Conservation (phyloP, 1,140 invertebrate genomes). For the Danaus plexippus region DNA sequence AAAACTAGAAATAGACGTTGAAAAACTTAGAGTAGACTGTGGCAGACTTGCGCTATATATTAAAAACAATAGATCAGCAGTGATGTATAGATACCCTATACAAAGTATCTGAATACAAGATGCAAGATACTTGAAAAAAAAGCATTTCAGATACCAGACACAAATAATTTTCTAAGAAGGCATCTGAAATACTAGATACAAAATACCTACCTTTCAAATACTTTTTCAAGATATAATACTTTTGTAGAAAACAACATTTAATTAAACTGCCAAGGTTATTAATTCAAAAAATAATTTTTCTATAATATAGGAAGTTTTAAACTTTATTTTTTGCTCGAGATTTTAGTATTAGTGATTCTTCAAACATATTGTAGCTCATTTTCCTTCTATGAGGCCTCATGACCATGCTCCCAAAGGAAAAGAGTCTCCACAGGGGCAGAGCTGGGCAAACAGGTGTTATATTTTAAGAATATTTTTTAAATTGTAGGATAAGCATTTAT, state of each 20-base stretch:
- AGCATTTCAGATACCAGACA: constrained; percentile 23
- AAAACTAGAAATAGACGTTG: no score
- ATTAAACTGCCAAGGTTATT: constrained; percentile 1
- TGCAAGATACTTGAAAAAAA: constrained; percentile 19
- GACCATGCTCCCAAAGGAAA: constrained; percentile 27
- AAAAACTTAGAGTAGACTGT: no score
- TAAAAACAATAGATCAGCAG: no score
- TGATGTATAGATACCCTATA: constrained; percentile 4
- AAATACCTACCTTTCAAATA: constrained; percentile 27
- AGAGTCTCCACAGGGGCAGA: constrained; percentile 27
- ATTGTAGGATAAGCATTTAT: constrained; percentile 26
- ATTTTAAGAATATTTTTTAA: constrained; percentile 31
- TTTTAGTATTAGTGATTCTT: constrained; percentile 7
- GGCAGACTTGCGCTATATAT: no score
- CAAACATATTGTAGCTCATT: constrained; percentile 21
- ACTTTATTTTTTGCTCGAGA: background rate
- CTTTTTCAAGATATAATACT: constrained; percentile 20
- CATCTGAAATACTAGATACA: constrained; percentile 25
- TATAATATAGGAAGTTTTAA: background rate
- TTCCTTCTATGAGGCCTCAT: constrained; percentile 26
- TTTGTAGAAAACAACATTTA: constrained; percentile 12
- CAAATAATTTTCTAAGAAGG: constrained; percentile 16
- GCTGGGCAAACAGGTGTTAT: constrained; percentile 27
- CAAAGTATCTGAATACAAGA: constrained; percentile 23
- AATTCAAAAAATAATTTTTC: background rate